Base-by-base conservation (phyloP, 1,140 invertebrate species). In the Drosophila arawakana region DNA sequence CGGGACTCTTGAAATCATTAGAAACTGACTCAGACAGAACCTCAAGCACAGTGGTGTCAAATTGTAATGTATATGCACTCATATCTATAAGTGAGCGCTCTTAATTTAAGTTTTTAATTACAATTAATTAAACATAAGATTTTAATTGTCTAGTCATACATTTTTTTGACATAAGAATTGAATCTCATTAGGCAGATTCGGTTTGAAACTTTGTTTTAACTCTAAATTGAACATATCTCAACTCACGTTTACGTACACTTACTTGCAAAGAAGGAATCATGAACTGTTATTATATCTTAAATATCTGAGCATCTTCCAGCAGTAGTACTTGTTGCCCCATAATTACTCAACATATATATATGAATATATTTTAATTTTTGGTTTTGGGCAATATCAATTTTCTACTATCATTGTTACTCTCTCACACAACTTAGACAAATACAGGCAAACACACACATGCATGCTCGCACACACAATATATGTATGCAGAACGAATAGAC, bases 1-100 rank as follows among this genome's bases (percentile, higher is more conserved):
- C 60, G 55, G 74, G 66, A 62, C 70, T 5, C 69, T 61, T 59
- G 59, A 80, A 89, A 78, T 84, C 52, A 70, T 90, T 82, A 82
- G 85, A 90, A 73, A 81, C 84, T 89, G 81, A 85, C 59, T 90
- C 85, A 88, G 73, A 58, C 77, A 50, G 34, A 77, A 54, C 54
- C 62, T 70, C 69, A 69, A 69, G 43, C 18, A 82, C 77, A 76
- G 72, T 90, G 71, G 63, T 8, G 11, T 37, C 47, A 69, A 54
- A 58, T 44, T 47, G 44, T 55, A 60, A 46, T 76, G 58, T 60
- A 66, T 58, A 76, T 55, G 37, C 37, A 15, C 13, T 15, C 9
- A 13, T 37, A 30, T 30, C 3, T 15, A 9, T n/a, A 37, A 6
- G 13, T 55, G 37, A 18, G 9, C 13, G 25, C 30, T 4, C 21